These are phyloP conservation scores for Centropristis striata DNA, from an alignment of 2,113 vertebrate species.

Conservation along the genomic window DNA sequence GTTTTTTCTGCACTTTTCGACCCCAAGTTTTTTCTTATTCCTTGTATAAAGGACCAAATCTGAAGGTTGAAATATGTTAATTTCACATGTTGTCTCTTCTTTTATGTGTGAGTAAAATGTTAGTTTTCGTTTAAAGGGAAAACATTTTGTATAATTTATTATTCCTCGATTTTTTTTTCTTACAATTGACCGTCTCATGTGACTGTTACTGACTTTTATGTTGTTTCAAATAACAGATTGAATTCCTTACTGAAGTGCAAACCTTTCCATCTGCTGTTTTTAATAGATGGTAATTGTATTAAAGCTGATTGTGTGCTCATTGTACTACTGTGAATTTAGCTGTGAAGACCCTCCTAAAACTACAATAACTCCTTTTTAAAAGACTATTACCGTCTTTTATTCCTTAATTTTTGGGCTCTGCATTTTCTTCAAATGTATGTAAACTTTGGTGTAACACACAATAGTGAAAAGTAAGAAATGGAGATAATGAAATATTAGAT, in stretches of 20 bases:
- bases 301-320: constrained; percentile 3
- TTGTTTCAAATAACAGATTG: neutral
- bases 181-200: neutral
- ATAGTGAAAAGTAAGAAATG: constrained; percentile 1
- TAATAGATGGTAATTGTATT: constrained; percentile 12
- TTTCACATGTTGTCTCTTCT: neutral
- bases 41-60: constrained; percentile 27
- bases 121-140: neutral
- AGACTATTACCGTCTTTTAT: neutral
- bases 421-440: neutral
- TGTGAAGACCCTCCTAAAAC: constrained; percentile 14
- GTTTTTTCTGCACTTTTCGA: constrained; percentile 1
- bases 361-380: neutral
- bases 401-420: neutral
- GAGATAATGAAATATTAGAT: neutral
- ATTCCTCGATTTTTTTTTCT: neutral
- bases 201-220: neutral
- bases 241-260: constrained; percentile 17
- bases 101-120: neutral
- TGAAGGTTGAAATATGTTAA: neutral
- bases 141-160: constrained; percentile 1
- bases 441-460: neutral
- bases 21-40: constrained; percentile 2
- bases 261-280: constrained; percentile 22
- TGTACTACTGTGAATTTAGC: constrained; percentile 47